Evolutionary conservation across 2,888 invertebrate genomes (phyloP).

Genomic region (Mesoligia furuncula): DNA sequence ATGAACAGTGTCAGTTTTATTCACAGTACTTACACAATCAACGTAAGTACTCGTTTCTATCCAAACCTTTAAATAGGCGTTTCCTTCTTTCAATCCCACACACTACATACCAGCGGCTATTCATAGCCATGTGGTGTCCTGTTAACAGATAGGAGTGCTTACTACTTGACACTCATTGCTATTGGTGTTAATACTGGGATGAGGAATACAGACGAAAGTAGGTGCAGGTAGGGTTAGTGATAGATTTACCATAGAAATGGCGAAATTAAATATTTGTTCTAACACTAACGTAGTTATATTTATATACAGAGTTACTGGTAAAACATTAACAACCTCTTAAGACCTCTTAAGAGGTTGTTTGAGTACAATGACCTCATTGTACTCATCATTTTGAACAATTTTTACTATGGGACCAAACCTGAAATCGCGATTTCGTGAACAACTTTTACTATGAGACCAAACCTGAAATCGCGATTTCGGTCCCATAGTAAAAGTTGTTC

Average conservation of each 20-base stretch:
- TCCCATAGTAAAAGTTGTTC: too few relatives aligned
- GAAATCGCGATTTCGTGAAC: too few relatives aligned
- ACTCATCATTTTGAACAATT: too few relatives aligned
- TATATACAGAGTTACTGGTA: too few relatives aligned
- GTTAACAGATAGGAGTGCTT: slow-evolving; percentile 8
- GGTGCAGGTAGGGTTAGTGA: too few relatives aligned
- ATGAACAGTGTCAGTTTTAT: slow-evolving; percentile 2
- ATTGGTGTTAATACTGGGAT: neutral
- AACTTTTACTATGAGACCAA: too few relatives aligned
- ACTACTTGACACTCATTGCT: slow-evolving; percentile 6
- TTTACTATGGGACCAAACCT: too few relatives aligned
- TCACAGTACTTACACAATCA: slow-evolving; percentile 6
- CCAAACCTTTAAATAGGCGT: slow-evolving; percentile 45
- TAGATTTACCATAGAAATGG: neutral
- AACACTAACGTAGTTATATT: neutral
- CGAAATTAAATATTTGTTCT: neutral
- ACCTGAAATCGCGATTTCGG: too few relatives aligned
- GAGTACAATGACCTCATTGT: too few relatives aligned
- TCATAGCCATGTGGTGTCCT: slow-evolving; percentile 40
- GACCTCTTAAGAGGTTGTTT: too few relatives aligned
- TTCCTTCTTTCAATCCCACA: slow-evolving; percentile 47
- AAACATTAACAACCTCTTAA: too few relatives aligned
- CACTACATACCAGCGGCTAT: slow-evolving; percentile 32
- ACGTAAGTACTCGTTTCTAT: slow-evolving; percentile 16
- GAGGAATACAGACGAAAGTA: too few relatives aligned